Evolutionary conservation across 1,140 invertebrate genomes (phyloP), one percentile per base, ranked within the genome.

Genomic region (Trichonephila clavata): DNA sequence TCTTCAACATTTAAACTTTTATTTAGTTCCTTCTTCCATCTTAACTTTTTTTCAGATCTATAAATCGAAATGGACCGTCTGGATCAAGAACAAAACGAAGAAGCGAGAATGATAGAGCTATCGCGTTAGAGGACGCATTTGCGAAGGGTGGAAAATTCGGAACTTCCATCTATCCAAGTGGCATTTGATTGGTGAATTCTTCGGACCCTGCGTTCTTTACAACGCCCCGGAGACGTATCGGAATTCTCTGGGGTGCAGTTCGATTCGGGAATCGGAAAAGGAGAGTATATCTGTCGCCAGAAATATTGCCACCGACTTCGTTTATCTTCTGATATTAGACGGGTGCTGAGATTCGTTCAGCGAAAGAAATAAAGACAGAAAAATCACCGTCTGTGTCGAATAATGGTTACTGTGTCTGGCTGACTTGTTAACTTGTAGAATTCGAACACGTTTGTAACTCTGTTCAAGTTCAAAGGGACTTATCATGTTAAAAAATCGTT

Each of bases 161-260:
- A 63, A 32, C 71, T 14, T 77, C 65, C 71, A 77, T 77, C 27
- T 14, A 32, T 32, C 71, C 71, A 16, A 77, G 71, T 20, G 71
- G 65, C 65, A 24, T 68, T 68, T 68, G 65, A 68, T 68, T 68
- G 65, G 71, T 77, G 71, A 39, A 77, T 77, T 77, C 16, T 77
- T 21, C 6, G 27, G 27, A 27, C 13, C 1, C 5, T 14, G 27
- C 27, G 32, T 39, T 77, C 71, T 77, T 77, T 77, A 77, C 24
- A 77, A 77, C 24, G 18, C 71, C 71, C 32, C 27, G 32, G 71
- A 77, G 71, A 77, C 27, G 27, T 27, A 20, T 39, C 71, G 14
- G 27, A 77, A 77, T 32, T 77, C 71, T 27, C 71, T 5, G 7
- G 71, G 32, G 71, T 77, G 71, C 71, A 77, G 16, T 77, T 77